Base-by-base conservation (phyloP, 2,888 invertebrate genomes). In the Pheosia gnoma region DNA sequence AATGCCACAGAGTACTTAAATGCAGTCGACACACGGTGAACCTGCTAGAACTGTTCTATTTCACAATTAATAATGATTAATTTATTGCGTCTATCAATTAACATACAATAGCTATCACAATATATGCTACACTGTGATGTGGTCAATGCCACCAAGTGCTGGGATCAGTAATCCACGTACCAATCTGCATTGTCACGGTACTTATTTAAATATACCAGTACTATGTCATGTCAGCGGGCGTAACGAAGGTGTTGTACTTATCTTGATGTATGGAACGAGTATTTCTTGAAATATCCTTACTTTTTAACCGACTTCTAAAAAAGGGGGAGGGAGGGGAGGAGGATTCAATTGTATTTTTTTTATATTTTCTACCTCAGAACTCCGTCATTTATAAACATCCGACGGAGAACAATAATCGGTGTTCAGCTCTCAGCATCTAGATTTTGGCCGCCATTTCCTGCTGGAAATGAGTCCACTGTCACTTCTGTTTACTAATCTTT, bases 131-230 rank as follows among this genome's bases (percentile, higher is more conserved):
- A 51, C 51, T 47, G 53, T 60, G 65, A 53, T 63, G 43, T 47
- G 57, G 59, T 70, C 74, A 75, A 75, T 75, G 74, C 60, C 74
- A 62, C 37, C 78, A 57, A 56, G 60, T 70, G 51, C 65, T 51
- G 39, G 8, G 37, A 38, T 51, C 47, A 62, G 59, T 61, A 63
- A 74, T 75, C 74, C 57, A 69, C 61, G 59, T 70, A 64, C 72
- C 73, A 72, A 77, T 76, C 77, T 69, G 49, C 57, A 36, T 57
- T 64, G 61, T 72, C 72, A 72, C 78, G 67, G 47, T 62, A 0
- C 13, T 52, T 6, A 69, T 73, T 76, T 65, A 53, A 72, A 75
- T 77, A 65, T 70, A 45, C 36, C 49, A 25, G 25, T 25, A 25
- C 25, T 56, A 67, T 67, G 63, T 67, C 72, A 25, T 25, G 25